phyloP scores from a whole-genome alignment of 2,113 vertebrate species.

The Eretmochelys imbricata region DNA sequence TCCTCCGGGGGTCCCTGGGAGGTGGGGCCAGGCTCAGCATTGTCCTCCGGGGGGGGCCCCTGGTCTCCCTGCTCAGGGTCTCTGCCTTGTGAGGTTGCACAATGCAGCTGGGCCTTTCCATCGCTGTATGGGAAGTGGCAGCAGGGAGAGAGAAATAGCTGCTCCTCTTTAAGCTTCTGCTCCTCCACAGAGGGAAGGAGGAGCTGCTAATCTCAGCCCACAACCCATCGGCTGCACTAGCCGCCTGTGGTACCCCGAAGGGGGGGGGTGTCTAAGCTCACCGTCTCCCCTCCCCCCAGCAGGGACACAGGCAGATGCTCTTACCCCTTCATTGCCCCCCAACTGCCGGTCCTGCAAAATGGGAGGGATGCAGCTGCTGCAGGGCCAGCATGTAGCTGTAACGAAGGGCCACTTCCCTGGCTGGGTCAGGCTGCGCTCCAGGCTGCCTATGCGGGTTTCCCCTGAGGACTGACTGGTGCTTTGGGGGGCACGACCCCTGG shows the following conservation, averaged over 20 bases:
- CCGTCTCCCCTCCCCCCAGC: not conserved
- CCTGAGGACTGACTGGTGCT: too few relatives aligned
- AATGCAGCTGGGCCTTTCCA: not conserved
- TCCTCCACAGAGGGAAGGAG: too few relatives aligned
- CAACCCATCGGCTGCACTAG: not conserved
- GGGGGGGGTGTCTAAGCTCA: too few relatives aligned
- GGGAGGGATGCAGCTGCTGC: not conserved
- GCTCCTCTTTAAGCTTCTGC: too few relatives aligned
- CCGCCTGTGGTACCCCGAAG: too few relatives aligned
- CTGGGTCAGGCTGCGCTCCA: not conserved
- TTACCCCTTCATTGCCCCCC: not conserved
- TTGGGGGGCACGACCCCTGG: too few relatives aligned
- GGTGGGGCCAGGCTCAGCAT: not conserved
- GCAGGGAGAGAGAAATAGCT: too few relatives aligned
- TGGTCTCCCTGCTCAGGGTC: not conserved
- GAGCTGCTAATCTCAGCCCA: not conserved
- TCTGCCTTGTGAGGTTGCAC: not conserved
- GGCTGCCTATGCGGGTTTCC: not conserved
- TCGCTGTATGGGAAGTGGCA: too few relatives aligned
- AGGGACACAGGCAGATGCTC: not conserved
- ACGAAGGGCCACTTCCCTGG: not conserved
- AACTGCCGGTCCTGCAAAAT: not conserved
- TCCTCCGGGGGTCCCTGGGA: not conserved
- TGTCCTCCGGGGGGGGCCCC: too few relatives aligned
- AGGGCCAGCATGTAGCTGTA: not conserved